These are phyloP conservation scores for Trilocha varians DNA, from an alignment of 2,888 invertebrate genomes.

Conservation along the genomic window DNA sequence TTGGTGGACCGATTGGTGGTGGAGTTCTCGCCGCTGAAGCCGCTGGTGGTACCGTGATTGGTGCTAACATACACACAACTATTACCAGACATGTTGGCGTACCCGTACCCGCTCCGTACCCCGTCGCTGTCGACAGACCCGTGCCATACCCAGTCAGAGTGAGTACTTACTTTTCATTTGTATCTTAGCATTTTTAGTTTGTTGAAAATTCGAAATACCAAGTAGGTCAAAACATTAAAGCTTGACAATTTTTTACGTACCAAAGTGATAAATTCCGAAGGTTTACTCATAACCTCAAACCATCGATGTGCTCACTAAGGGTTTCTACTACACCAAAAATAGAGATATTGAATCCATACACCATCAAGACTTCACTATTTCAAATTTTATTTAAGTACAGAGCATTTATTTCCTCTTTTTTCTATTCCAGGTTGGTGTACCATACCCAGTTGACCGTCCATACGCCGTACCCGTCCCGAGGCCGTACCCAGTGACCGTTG, in stretches of 20 bases:
- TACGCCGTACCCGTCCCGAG: conserved; percentile 65
- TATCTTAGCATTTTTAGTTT: not conserved
- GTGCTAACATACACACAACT: conserved; percentile 64
- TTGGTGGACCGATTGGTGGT: conserved; percentile 16
- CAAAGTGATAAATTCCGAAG: too few relatives aligned
- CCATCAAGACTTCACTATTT: too few relatives aligned
- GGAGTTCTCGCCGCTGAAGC: conserved; percentile 9
- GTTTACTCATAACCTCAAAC: too few relatives aligned
- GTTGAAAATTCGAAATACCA: too few relatives aligned
- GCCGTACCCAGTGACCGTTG: conserved; percentile 65
- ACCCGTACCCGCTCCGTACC: conserved; percentile 63
- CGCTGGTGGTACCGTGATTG: conserved; percentile 36
- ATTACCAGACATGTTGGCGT: conserved; percentile 66
- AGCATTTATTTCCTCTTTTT: too few relatives aligned
- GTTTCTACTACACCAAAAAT: too few relatives aligned
- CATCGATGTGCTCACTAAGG: too few relatives aligned
- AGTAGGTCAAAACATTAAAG: too few relatives aligned
- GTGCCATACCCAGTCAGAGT: conserved; percentile 62
- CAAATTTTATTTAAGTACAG: too few relatives aligned
- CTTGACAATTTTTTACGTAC: too few relatives aligned
- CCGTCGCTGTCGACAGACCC: conserved; percentile 62
- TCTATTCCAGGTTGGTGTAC: conserved; percentile 52
- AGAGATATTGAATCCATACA: too few relatives aligned
- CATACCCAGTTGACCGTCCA: conserved; percentile 64
- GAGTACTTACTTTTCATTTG: conserved; percentile 5